Base-by-base conservation (phyloP, 2,797 vertebrate genomes). In the Borostomias antarcticus region DNA sequence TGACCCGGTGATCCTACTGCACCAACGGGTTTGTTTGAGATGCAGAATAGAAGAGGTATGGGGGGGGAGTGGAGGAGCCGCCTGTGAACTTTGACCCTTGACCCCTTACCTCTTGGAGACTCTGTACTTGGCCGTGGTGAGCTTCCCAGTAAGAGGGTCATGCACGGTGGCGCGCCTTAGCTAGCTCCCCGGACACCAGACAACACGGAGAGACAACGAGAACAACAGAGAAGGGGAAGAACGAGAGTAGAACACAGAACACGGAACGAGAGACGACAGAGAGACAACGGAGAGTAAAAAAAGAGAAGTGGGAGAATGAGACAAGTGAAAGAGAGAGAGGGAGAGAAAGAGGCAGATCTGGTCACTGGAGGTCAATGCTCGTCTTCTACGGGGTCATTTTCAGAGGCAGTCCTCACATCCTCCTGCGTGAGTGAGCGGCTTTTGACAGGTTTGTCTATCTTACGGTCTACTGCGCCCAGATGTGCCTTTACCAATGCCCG, bases 61-160 rank as follows among this genome's bases (percentile, higher is more conserved):
- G 28, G 19, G 62, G 59, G 47, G 64, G 21, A 69, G 66, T n/a
- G 51, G 43, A 29, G 51, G 48, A 19, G 51, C 48, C 57, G 28
- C 59, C 52, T 48, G 57, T 43, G 47, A 19, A n/a, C 29, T 50
- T 25, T 69, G 64, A 82, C 80, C 5, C 21, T 65, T 73, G 74
- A 89, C 85, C 93, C 94, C 96, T 99, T 98, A 99, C 97, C 96
- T 98, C 95, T 98, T 98, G 93, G 95, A 98, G 92, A 99, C 95
- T 97, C 96, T 97, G 96, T 98, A 97, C 67, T 94, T 92, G 91
- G 96, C 95, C 85, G 95, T 97, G 86, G 92, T 96, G 93, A 97
- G 93, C 93, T 98, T 92, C 91, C 96, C 96, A 86, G 96, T 98
- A 94, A 92, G 87, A 77, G 96, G 94, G 93, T 98, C 95, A 96